Evolutionary conservation across 2,888 invertebrate genomes (phyloP).

Genomic region (Patella ulyssiponensis): DNA sequence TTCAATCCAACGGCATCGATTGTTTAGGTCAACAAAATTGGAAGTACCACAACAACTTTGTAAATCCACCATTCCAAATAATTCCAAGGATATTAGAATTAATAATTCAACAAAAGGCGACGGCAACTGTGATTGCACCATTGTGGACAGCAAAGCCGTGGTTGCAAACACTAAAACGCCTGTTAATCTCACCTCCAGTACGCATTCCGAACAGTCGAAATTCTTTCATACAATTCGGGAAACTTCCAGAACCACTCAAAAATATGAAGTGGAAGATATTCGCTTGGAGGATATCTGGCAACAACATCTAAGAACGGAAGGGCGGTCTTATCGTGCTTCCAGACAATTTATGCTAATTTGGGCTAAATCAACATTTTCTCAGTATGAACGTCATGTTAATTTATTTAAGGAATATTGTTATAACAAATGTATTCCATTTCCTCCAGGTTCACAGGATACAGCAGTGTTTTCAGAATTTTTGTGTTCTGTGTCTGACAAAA

Average conservation of each 20-base stretch:
- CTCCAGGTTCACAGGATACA: not conserved
- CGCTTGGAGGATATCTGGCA: conserved; percentile 15
- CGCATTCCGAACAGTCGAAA: not conserved
- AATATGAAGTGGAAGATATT: conserved; percentile 15
- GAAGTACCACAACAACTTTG: conserved; percentile 13
- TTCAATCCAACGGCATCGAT: not conserved
- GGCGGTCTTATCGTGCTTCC: not conserved
- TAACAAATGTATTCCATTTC: not conserved
- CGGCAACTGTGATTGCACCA: conserved; percentile 5
- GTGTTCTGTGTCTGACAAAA: conserved; percentile 6
- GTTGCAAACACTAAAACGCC: not conserved
- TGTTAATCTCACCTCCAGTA: not conserved
- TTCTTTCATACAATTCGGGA: not conserved
- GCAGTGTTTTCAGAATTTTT: conserved; percentile 8
- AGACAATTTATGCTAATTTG: not conserved
- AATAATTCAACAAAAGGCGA: not conserved
- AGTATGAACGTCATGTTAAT: not conserved
- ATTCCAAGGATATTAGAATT: not conserved
- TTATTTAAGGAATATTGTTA: not conserved
- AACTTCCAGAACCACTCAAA: not conserved
- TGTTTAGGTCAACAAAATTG: not conserved
- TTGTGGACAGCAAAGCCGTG: conserved; percentile 3
- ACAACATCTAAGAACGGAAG: not conserved
- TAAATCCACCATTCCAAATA: conserved; percentile 7
- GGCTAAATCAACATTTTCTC: conserved; percentile 6